Evolutionary conservation across 2,113 vertebrate genomes (phyloP), one percentile per base, ranked within the genome.

Genomic region (Carassius auratus): DNA sequence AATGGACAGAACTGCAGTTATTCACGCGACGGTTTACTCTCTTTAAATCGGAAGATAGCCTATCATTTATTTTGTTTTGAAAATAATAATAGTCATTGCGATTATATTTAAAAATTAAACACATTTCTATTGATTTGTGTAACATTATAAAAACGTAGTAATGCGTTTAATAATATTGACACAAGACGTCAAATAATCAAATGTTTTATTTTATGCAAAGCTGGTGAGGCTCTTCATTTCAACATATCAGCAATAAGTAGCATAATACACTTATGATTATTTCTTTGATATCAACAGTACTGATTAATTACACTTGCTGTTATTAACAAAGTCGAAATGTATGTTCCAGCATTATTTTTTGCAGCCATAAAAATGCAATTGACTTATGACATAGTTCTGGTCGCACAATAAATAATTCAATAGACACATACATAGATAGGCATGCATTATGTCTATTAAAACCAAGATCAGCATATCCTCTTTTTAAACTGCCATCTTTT

Each of bases 321-420:
- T 55, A 36, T n/a, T 59, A 26, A 61, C n/a, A 26, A 55, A 33
- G 48, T 33, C 84, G 7, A 50, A 12, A 79, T 33, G 76, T 13
- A 78, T 45, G 77, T 80, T 48, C 48, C 52, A 42, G 52, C 50
- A 68, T 48, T 80, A 59, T 26, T 42, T 30, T 42, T 48, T 23
- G 57, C 48, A 59, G 59, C 36, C 77, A 64, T 45, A 64, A 26
- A 19, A 80, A 42, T 62, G 12, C 52, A 19, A 8, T 1, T 76
- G 7, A 76, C 9, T 59, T 38, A 2, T 12, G 59, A 78, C 75
- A 36, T 59, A 42, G 33, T 50, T 9, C 4, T 61, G 59, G 59
- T 62, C 6, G 19, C 59, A 59, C 61, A 85, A 81, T 76, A 80
- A 33, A 74, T 55, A 0, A 52, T 71, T 81, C 73, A 84, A 80